Conservation (phyloP, 2,888 invertebrate genomes). For the Cataglyphis rosenhaueri region DNA sequence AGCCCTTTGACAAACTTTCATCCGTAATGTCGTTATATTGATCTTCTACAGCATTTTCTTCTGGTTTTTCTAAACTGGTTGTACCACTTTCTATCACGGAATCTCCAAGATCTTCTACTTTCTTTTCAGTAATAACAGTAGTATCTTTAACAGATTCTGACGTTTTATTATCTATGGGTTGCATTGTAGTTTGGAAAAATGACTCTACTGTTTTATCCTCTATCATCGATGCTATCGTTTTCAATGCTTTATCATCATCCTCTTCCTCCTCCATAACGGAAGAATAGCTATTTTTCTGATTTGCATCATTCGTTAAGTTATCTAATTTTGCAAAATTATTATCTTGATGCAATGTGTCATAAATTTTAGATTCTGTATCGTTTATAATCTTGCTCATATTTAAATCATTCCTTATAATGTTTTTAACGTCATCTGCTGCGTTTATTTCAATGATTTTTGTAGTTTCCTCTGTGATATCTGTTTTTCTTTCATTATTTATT, state of each 20-base stretch:
- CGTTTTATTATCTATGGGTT: conserved; percentile 23
- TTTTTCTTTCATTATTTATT: not conserved
- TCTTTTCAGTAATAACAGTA: conserved; percentile 31
- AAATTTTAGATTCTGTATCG: conserved; percentile 53
- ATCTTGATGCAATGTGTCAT: conserved; percentile 19
- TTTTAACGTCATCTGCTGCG: conserved; percentile 10
- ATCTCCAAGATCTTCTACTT: conserved; percentile 15
- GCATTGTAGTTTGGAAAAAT: conserved; percentile 22
- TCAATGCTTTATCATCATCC: conserved; percentile 59
- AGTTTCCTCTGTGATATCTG: not conserved
- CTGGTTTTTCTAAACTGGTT: conserved; percentile 69
- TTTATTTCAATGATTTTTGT: not conserved
- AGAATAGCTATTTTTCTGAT: conserved; percentile 33
- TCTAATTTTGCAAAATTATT: conserved; percentile 13
- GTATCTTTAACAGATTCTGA: conserved; percentile 56
- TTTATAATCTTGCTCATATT: conserved; percentile 45
- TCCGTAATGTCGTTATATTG: conserved; percentile 83
- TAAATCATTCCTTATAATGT: conserved; percentile 12
- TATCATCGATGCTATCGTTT: conserved; percentile 61
- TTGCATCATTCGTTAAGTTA: not conserved
- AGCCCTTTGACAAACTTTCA: conserved; percentile 75
- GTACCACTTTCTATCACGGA: conserved; percentile 27
- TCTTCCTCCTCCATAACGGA: conserved; percentile 17
- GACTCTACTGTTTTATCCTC: conserved; percentile 52
- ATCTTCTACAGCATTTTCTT: conserved; percentile 81